A percentile compares a stretch with the other conserved stretches of the same genome.
phyloP scores from a whole-genome alignment of 2,888 invertebrate species.

The Cephus spinipes region DNA sequence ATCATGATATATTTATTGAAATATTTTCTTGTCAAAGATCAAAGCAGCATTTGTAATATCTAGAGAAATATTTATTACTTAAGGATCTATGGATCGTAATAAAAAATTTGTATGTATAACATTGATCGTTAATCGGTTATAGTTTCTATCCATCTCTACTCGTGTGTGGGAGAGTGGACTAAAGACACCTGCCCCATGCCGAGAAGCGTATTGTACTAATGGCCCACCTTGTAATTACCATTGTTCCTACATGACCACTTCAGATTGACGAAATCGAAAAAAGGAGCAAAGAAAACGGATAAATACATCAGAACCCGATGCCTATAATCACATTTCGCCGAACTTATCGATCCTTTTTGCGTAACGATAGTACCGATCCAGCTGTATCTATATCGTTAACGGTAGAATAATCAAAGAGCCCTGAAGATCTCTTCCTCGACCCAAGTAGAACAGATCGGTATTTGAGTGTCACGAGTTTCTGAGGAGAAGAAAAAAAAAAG shows the following conservation, averaged over 20 bases:
- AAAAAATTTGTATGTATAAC: neutral
- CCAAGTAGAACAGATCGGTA: neutral
- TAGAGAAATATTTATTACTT: too few species aligned
- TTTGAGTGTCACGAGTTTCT: neutral
- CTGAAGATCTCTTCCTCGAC: neutral
- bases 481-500: neutral
- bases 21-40: too few species aligned
- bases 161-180: slow-evolving; percentile 31
- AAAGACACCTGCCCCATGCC: slow-evolving; percentile 51
- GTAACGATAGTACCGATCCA: neutral
- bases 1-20: neutral
- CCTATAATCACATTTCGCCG: slow-evolving; percentile 5
- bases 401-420: neutral
- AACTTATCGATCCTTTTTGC: slow-evolving; percentile 1
- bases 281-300: slow-evolving; percentile 1
- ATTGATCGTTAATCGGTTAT: neutral
- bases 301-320: slow-evolving; percentile 4
- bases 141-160: slow-evolving; percentile 39
- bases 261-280: slow-evolving; percentile 31
- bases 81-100: neutral
- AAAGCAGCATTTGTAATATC: too few species aligned
- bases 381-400: neutral
- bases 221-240: slow-evolving; percentile 51
- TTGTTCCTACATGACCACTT: slow-evolving; percentile 42
- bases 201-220: slow-evolving; percentile 49